Evolutionary conservation across 2,113 vertebrate species (phyloP), one percentile per base, ranked within the genome.

Genomic region (Numida meleagris): DNA sequence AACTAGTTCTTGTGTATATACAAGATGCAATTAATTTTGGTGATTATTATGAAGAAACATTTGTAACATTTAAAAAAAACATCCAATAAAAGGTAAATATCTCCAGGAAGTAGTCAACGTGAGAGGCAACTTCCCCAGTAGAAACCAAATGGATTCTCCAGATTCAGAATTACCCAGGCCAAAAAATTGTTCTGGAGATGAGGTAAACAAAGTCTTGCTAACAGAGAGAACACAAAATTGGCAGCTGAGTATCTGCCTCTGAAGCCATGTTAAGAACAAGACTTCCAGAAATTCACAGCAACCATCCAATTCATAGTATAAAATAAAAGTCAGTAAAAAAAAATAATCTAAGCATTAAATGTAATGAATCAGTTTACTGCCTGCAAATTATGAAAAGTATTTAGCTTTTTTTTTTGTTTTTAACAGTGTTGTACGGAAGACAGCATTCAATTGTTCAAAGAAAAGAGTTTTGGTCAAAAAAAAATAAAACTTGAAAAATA

Each of bases 221-320:
- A 59, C 6, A 4, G 16, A 27, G 10, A 36, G 31, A 33, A 45
- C 7, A 46, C 19, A 59, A 12, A 71, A 38, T n/a, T 34, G 42
- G 12, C 31, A 51, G 9, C 12, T 16, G 0, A 10, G 0, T 4
- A 4, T 29, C 55, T 21, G 20, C 27, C 31, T 25, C 15, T 19
- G 12, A 33, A 23, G 13, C 12, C 33, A 20, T n/a, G 42, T 67
- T 43, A 57, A 75, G 71, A 9, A 36, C 17, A 62, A 43, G 61
- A 7, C 4, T 46, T 48, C 5, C 36, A 51, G 33, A 55, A 72
- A 46, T 21, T 55, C 23, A 5, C 9, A 67, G 36, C 63, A 94
- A 13, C 15, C 43, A 3, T 34, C 6, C 7, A 40, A 74, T 55
- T 55, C 23, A 38, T 3, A 45, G 24, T 31, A 18, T 13, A 24